These are phyloP conservation scores for Synergus japonicus DNA, from an alignment of 2,888 invertebrate species.

Conservation along the genomic window DNA sequence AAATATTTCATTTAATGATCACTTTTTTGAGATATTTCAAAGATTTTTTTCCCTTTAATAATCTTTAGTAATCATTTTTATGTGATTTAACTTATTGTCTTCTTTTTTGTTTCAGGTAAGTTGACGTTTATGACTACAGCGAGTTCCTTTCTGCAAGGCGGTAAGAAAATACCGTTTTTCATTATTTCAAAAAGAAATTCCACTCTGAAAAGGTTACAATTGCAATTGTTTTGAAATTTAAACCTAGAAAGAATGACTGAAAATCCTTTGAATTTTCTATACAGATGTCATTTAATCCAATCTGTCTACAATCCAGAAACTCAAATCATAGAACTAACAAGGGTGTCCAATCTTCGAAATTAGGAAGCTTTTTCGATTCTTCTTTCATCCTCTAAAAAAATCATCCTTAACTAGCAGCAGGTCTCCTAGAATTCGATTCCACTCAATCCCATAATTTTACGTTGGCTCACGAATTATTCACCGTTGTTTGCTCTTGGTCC, in stretches of 20 bases:
- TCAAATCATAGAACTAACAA: too few relatives aligned
- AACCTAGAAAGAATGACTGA: too few relatives aligned
- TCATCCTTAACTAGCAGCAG: neutral
- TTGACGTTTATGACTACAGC: neutral
- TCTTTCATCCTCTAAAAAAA: conserved; percentile 4
- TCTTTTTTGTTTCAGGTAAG: neutral
- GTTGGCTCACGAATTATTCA: conserved; percentile 5
- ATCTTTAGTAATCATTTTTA: neutral
- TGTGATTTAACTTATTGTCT: neutral
- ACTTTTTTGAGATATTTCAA: neutral
- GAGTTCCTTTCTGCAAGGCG: neutral
- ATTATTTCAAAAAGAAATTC: too few relatives aligned
- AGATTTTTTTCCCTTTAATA: neutral
- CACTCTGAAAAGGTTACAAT: too few relatives aligned
- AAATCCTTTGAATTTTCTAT: too few relatives aligned
- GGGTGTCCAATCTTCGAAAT: neutral
- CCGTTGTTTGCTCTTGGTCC: conserved; percentile 17
- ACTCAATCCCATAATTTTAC: conserved; percentile 16
- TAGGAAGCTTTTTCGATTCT: neutral
- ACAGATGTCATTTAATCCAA: too few relatives aligned
- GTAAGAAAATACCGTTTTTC: neutral
- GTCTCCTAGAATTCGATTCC: neutral
- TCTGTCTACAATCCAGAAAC: too few relatives aligned
- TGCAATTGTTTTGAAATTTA: too few relatives aligned
- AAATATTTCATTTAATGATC: neutral